Base-by-base conservation (phyloP, 2,888 invertebrate species). In the Agriotes lineatus region DNA sequence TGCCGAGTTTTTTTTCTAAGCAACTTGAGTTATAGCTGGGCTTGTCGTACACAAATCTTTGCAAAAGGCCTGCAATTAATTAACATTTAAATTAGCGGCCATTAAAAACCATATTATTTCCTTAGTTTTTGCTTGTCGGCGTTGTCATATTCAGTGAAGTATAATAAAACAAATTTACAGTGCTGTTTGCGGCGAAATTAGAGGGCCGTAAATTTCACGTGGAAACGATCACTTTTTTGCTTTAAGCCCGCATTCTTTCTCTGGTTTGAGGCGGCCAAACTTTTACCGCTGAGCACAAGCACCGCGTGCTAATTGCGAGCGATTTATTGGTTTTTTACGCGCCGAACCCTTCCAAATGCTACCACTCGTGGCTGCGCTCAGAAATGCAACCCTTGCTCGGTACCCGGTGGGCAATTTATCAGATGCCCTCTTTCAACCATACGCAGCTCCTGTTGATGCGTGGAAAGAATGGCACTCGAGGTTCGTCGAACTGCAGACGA, bases 271-370 rank as follows among this genome's bases (percentile, higher is more conserved):
- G 52, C 52, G 33, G 52, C 33, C 14, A 52, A 52, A 52, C 52
- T 52, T 52, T 52, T 52, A 52, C 33, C 33, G 52, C 22, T 48
- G 48, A 48, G 48, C 52, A 7, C 30, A 33, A 52, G 22, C 33
- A 16, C 52, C 52, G 33, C 52, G 52, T 52, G 33, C 61, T 61
- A 61, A 61, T 61, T 61, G 61, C 52, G 37, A 50, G 39, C 61
- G 52, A 61, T 61, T 61, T 61, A 61, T 61, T 52, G 61, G 61
- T 61, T 61, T 61, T 61, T 50, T 61, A 61, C 61, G 61, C 61
- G 61, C 25, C 39, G 22, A 22, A 30, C 22, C 22, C 48, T 52
- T 61, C 37, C 16, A 50, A 61, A 52, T 52, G 22, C 52, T 37
- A 39, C 33, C 37, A 19, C 33, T 52, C 9, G 30, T 52, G n/a